Percentiles rank a stretch among this genome's conserved stretches.
Conservation (phyloP, 1,140 invertebrate genomes). For the Habropoda laboriosa region DNA sequence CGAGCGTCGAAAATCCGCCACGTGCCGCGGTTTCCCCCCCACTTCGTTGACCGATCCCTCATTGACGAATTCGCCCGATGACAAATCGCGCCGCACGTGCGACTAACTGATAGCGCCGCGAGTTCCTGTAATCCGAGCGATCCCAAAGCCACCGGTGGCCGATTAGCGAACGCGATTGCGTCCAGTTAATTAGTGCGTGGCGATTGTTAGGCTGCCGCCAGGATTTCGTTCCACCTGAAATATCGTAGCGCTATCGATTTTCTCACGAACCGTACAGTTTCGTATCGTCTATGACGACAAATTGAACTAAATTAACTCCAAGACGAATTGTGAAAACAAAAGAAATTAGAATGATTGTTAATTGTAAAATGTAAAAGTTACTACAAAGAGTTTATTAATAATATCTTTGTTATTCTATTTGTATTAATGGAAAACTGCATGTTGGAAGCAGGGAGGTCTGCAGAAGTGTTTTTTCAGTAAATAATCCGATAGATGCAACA, state of each 20-base stretch:
- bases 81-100: slow-evolving; percentile 33
- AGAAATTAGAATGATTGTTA: no score
- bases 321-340: background rate
- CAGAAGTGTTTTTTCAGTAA: slow-evolving; percentile 4
- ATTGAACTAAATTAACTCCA: background rate
- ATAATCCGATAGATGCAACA: background rate
- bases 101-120: slow-evolving; percentile 44
- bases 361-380: background rate
- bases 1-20: slow-evolving; percentile 13
- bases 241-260: background rate
- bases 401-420: background rate
- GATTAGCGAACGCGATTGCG: slow-evolving; percentile 38
- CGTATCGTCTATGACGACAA: background rate
- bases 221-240: background rate
- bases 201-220: background rate
- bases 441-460: background rate
- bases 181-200: slow-evolving; percentile 21
- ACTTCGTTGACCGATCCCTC: background rate
- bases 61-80: slow-evolving; percentile 35
- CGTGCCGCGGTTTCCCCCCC: background rate
- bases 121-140: slow-evolving; percentile 17
- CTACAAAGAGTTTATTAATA: background rate
- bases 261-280: background rate
- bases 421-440: background rate
- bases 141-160: slow-evolving; percentile 17